phyloP scores from a whole-genome alignment of 2,113 vertebrate species.

The Campylomormyrus tamandua region DNA sequence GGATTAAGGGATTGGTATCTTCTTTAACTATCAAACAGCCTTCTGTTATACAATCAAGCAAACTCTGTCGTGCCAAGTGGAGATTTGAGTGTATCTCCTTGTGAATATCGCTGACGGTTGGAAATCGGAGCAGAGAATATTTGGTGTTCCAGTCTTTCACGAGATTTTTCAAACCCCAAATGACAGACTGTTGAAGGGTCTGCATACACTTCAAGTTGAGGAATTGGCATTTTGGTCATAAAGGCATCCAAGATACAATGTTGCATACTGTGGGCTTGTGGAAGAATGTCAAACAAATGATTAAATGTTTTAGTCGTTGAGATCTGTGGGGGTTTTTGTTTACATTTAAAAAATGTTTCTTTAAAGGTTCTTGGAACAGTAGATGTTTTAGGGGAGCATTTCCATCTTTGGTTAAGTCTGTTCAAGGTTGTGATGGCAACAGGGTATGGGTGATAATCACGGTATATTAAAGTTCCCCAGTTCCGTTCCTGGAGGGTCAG shows the following conservation, averaged over 20 bases:
- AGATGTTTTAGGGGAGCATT: neutral
- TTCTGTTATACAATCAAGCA: neutral
- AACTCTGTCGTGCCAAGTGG: neutral
- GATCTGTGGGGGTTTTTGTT: neutral
- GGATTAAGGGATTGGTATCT: neutral
- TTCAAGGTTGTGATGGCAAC: neutral
- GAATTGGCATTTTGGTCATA: neutral
- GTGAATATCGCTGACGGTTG: neutral
- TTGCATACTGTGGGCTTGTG: neutral
- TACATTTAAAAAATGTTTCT: neutral
- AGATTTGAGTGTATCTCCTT: neutral
- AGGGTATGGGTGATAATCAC: neutral
- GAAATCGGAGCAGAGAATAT: neutral
- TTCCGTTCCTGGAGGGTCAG: neutral
- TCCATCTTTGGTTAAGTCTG: neutral
- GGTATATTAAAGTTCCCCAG: neutral
- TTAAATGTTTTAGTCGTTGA: neutral
- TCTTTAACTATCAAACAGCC: neutral
- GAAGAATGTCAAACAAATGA: neutral
- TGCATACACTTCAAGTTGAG: neutral
- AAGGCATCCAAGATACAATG: neutral
- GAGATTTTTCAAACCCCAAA: neutral
- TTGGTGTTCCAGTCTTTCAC: neutral
- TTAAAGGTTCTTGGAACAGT: neutral
- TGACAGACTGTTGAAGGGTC: neutral